Evolutionary conservation across 2,113 vertebrate genomes (phyloP).

Genomic region (Platysternon megacephalum): DNA sequence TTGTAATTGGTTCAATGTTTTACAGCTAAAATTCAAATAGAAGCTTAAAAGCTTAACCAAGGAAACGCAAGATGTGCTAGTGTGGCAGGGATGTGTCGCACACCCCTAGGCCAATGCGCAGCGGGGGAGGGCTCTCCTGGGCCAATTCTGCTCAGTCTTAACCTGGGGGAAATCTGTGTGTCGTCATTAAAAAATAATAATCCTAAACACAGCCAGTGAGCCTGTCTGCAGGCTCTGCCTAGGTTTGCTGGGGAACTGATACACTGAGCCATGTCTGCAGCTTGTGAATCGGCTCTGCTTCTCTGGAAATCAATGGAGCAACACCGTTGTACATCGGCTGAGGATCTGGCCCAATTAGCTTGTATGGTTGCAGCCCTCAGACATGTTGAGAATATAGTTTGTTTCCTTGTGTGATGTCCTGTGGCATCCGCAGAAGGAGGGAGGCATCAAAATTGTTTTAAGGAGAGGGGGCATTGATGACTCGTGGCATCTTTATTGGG

Average conservation of each 20-base stretch:
- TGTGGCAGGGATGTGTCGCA: not conserved
- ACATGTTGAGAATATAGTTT: not conserved
- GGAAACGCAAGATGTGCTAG: slow-evolving; percentile 24
- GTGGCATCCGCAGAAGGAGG: not conserved
- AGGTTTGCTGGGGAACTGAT: not conserved
- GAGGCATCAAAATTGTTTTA: not conserved
- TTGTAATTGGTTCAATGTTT: slow-evolving; percentile 42
- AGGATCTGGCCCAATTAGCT: too few relatives aligned
- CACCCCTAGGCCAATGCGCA: not conserved
- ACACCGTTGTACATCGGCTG: rapidly evolving
- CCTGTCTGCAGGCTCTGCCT: not conserved
- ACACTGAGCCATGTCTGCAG: rapidly evolving
- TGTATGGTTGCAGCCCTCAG: not conserved
- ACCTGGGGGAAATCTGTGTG: not conserved
- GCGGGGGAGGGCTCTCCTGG: not conserved
- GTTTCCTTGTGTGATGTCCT: rapidly evolving
- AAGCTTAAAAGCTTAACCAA: slow-evolving; percentile 62
- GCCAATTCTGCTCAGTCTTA: not conserved
- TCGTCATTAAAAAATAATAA: not conserved
- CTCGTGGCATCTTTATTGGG: not conserved
- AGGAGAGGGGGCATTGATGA: not conserved
- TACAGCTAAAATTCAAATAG: slow-evolving; percentile 58
- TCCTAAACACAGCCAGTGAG: not conserved
- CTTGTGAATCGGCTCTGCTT: not conserved
- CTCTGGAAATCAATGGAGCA: rapidly evolving